Evolutionary conservation across 2,888 invertebrate species (phyloP).

Genomic region (Agrochola lota): DNA sequence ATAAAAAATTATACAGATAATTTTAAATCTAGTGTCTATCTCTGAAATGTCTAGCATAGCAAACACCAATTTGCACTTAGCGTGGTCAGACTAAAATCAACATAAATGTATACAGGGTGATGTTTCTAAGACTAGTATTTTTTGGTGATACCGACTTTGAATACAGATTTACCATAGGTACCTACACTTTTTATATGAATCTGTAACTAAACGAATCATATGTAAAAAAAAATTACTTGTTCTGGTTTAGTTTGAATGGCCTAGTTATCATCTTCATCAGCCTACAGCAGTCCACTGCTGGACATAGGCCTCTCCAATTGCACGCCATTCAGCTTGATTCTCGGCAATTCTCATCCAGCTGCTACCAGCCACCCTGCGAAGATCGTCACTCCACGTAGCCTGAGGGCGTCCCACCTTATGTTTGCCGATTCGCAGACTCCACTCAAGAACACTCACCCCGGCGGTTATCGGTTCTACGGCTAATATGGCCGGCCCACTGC

Average conservation of each 20-base stretch:
- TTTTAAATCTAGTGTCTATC: not conserved
- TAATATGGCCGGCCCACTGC: too few relatives aligned
- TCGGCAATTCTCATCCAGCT: too few relatives aligned
- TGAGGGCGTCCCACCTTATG: too few relatives aligned
- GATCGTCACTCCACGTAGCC: too few relatives aligned
- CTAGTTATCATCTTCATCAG: too few relatives aligned
- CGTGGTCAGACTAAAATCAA: not conserved
- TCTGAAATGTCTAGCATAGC: conserved; percentile 3
- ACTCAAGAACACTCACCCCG: too few relatives aligned
- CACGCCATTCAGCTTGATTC: too few relatives aligned
- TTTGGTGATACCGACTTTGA: not conserved
- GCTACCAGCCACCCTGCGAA: too few relatives aligned
- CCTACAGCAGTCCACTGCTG: too few relatives aligned
- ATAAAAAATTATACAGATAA: not conserved
- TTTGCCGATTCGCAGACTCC: too few relatives aligned
- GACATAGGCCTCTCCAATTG: too few relatives aligned
- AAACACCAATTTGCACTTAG: conserved; percentile 17
- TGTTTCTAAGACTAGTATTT: not conserved
- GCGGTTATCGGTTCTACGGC: too few relatives aligned
- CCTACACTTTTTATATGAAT: not conserved
- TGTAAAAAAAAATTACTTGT: not conserved
- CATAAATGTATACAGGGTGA: not conserved
- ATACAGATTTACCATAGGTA: not conserved
- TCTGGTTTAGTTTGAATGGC: not conserved
- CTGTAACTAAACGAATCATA: not conserved